Conservation (phyloP, 2,888 invertebrate genomes). For the Branchipolynoe longqiensis region DNA sequence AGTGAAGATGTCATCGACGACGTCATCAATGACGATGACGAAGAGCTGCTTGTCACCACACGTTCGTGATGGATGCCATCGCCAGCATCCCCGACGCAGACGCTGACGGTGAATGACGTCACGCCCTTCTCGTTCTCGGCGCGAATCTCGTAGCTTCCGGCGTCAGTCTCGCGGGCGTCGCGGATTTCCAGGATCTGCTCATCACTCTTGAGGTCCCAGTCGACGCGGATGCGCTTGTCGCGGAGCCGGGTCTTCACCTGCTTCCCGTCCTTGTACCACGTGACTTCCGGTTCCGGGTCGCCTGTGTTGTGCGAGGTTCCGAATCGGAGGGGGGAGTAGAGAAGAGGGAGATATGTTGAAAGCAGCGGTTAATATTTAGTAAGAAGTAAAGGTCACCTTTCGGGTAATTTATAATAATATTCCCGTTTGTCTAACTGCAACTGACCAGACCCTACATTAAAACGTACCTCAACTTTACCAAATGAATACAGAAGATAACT, state of each 20-base stretch:
- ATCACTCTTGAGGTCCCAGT: conserved; percentile 59
- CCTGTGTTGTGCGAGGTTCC: no score
- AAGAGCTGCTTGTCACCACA: not conserved
- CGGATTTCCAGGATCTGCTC: conserved; percentile 70
- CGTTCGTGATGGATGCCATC: not conserved
- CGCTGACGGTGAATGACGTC: conserved; percentile 68
- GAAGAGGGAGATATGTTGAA: no score
- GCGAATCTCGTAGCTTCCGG: conserved; percentile 73
- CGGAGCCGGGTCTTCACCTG: conserved; percentile 64
- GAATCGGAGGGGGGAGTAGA: no score
- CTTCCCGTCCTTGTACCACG: conserved; percentile 76
- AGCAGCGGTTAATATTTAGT: no score
- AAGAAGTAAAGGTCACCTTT: no score
- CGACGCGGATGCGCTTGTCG: conserved; percentile 35
- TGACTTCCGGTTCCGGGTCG: conserved; percentile 71
- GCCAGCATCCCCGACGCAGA: conserved; percentile 65
- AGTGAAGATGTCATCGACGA: not conserved
- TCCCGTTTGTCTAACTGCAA: no score
- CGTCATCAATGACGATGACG: not conserved
- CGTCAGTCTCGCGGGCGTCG: conserved; percentile 69
- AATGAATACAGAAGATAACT: no score
- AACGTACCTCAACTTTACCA: no score
- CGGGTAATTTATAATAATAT: no score
- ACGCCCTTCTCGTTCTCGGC: conserved; percentile 72
- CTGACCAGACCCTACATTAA: no score